phyloP scores from a whole-genome alignment of 1,140 invertebrate species.

The Bombyx mandarina region DNA sequence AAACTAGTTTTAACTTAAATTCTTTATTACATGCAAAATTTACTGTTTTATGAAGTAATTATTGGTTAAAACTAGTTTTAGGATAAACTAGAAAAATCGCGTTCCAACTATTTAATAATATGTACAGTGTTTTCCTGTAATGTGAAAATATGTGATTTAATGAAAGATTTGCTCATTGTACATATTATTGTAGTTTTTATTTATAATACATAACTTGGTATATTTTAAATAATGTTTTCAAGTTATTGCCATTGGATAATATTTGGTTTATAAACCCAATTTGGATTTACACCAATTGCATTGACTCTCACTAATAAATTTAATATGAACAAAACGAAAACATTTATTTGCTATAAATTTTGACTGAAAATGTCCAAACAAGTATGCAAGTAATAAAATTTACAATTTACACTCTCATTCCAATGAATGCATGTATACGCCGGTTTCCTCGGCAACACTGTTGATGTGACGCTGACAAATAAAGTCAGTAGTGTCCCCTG shows the following conservation, averaged over 20 bases:
- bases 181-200: no score
- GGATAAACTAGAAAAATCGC: no score
- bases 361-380: constrained; percentile 2
- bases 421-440: constrained; percentile 50
- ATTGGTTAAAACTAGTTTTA: no score
- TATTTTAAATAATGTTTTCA: not conserved
- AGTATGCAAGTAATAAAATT: constrained; percentile 17
- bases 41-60: no score
- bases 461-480: constrained; percentile 29
- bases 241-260: constrained; percentile 11
- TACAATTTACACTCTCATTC: constrained; percentile 50
- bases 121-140: no score
- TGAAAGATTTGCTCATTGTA: no score
- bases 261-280: no score
- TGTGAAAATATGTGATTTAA: no score
- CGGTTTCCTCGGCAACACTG: constrained; percentile 28
- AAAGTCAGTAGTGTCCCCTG: constrained; percentile 39
- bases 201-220: not conserved
- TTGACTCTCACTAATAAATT: constrained; percentile 10
- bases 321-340: constrained; percentile 9
- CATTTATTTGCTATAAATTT: constrained; percentile 6
- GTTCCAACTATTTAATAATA: no score
- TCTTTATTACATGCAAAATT: no score
- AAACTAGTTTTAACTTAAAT: no score
- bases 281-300: not conserved